These are phyloP conservation scores for Epinephelus awoara DNA, from an alignment of 2,797 vertebrate genomes.

Conservation along the genomic window DNA sequence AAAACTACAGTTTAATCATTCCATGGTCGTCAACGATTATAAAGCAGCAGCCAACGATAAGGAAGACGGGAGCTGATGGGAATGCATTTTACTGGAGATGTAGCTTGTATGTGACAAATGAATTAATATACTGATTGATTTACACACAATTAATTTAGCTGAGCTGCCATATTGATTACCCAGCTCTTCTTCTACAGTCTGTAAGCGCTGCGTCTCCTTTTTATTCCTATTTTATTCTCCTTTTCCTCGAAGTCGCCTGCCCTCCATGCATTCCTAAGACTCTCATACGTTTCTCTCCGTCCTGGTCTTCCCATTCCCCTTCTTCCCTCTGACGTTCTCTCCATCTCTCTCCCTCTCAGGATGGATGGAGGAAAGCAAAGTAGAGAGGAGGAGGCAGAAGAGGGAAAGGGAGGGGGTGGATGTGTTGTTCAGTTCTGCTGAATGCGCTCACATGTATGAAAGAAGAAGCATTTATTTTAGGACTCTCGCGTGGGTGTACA, in stretches of 20 bases:
- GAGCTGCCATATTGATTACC: background rate
- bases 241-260: constrained; percentile 22
- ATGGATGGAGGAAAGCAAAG: constrained; percentile 59
- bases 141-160: background rate
- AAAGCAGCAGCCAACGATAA: no score
- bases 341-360: constrained; percentile 34
- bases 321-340: constrained; percentile 17
- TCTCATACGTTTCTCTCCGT: constrained; percentile 9
- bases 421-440: constrained; percentile 78
- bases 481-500: constrained; percentile 81
- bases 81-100: no score
- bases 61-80: no score
- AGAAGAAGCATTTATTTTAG: constrained; percentile 87
- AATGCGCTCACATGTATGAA: constrained; percentile 86
- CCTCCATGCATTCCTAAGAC: constrained; percentile 6
- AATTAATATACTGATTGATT: no score
- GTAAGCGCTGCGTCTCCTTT: background rate
- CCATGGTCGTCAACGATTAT: no score
- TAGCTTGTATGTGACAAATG: no score
- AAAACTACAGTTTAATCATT: no score
- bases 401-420: constrained; percentile 69
- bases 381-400: constrained; percentile 57
- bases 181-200: background rate
- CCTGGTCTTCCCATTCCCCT: constrained; percentile 12
- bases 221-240: constrained; percentile 11